Conservation (phyloP, 2,113 vertebrate species). For the Daubentonia madagascariensis region DNA sequence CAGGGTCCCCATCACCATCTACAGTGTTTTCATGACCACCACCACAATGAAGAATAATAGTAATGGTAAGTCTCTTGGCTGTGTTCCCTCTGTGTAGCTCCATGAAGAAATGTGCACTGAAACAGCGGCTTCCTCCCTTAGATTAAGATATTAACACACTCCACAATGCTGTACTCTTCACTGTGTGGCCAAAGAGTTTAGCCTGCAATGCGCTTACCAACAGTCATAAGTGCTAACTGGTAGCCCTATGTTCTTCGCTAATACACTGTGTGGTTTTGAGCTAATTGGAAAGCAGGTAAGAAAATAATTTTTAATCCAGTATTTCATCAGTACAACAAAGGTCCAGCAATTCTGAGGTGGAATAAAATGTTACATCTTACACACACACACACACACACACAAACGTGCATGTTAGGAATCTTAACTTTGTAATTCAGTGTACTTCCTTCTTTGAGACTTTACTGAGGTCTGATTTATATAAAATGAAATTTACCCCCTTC, state of each 20-base stretch:
- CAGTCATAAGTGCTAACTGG: neutral
- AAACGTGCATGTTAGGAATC: accelerated
- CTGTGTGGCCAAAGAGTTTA: neutral
- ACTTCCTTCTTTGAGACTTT: neutral
- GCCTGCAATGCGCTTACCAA: accelerated
- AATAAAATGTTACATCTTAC: neutral
- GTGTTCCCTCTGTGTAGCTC: accelerated
- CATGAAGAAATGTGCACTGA: accelerated
- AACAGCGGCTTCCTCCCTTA: neutral
- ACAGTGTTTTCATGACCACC: neutral
- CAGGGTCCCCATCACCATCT: accelerated
- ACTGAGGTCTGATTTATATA: neutral
- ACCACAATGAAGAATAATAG: too few species aligned
- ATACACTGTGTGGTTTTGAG: neutral
- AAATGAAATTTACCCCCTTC: neutral
- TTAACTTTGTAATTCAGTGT: neutral
- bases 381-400: neutral
- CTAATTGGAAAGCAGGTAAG: neutral
- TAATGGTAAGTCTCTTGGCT: neutral
- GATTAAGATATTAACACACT: too few species aligned
- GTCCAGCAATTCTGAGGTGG: neutral
- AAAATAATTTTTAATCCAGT: neutral
- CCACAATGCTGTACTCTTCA: accelerated
- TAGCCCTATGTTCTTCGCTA: neutral
- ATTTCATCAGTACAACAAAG: neutral